phyloP scores from a whole-genome alignment of 2,797 vertebrate species.

The Protosalanx chinensis region DNA sequence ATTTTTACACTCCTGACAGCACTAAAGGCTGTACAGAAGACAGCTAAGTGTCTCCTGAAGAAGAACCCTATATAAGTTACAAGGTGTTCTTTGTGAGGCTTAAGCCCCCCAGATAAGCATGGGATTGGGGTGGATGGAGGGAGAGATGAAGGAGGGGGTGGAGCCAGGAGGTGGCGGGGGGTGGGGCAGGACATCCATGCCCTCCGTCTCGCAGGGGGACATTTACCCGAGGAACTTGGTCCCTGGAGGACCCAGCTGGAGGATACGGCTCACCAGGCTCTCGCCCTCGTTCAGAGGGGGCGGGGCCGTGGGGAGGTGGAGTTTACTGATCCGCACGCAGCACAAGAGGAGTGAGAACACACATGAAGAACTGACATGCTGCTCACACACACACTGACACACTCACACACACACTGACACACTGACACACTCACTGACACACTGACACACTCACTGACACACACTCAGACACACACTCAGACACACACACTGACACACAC shows the following conservation, averaged over 20 bases:
- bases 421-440: no score
- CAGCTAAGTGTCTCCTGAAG: neutral
- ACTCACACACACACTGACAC: neutral
- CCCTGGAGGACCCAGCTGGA: constrained; percentile 99
- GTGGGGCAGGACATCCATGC: neutral
- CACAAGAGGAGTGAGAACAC: constrained; percentile 63
- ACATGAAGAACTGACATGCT: constrained; percentile 52
- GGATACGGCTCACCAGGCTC: constrained; percentile 99
- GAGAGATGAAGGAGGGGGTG: constrained; percentile 43
- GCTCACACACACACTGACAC: constrained; percentile 19
- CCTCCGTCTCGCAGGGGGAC: constrained; percentile 70
- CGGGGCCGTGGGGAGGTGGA: constrained; percentile 98
- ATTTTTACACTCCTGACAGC: neutral
- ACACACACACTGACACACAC: no score
- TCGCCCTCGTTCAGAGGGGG: constrained; percentile 99
- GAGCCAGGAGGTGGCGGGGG: neutral
- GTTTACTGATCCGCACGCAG: constrained; percentile 91
- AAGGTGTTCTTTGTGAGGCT: no score
- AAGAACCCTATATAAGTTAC: neutral
- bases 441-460: no score
- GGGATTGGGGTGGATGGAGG: neutral
- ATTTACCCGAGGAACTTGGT: constrained; percentile 99
- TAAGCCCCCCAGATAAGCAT: neutral
- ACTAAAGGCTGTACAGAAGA: neutral
- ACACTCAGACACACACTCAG: no score